Base-by-base conservation (phyloP, 2,113 vertebrate species). In the Sinocyclocheilus maitianheensis region DNA sequence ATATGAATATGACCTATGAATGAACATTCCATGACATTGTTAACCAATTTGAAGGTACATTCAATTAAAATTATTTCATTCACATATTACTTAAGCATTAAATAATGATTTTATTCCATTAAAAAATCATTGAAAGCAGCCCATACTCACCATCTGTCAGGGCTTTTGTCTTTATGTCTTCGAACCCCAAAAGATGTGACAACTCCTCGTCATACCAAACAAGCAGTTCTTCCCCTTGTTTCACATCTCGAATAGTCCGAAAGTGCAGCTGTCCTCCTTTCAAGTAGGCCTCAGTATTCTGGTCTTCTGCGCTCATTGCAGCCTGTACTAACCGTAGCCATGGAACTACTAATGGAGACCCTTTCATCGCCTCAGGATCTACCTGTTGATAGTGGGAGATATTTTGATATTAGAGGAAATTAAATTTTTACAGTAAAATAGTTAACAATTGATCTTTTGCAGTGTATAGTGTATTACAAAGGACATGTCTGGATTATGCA, bases 201-300 rank as follows among this genome's bases (percentile, higher is more conserved):
- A 97, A 94, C 43, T 97, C 96, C 48, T 93, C 91, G 85, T 97
- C 94, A 71, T 97, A 97, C 96, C 97, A 97, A 78, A 98, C 96
- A 62, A 97, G 93, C 63, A 97, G 92, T 77, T 97, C 96, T 84
- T 98, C 97, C 5, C 96, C 96, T 90, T 93, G 92, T 14, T 34
- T 90, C 72, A 97, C 95, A 87, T 93, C 93, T 88, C 95, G 91
- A 7, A 90, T 95, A 76, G 95, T 93, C 20, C 96, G 93, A 88
- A 97, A 97, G 87, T 96, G 96, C 85, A 97, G 92, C 92, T 97
- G 96, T 55, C 96, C 96, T 76, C 94, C 96, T 90, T 96, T 97
- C 46, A 97, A 94, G 83, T 96, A 97, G 86, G 96, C 96, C 91
- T 97, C 96, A 48, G 97, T 95, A 91, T 97, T 97, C 90, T 97